Evolutionary conservation across 2,797 vertebrate species (phyloP).

Genomic region (Ara ararauna): DNA sequence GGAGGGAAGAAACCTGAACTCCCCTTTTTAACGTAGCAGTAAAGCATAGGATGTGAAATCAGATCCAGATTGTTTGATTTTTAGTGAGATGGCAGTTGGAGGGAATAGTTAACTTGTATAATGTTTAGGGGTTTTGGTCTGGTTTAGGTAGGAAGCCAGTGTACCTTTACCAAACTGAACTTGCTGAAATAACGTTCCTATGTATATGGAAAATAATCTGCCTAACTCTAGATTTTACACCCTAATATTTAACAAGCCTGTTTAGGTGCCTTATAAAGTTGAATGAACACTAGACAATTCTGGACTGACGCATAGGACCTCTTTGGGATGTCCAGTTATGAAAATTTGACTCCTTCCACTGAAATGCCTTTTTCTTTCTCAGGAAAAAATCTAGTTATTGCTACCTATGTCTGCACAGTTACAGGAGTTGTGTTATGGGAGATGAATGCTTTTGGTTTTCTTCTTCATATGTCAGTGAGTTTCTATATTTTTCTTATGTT

Average conservation of each 20-base stretch:
- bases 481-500: not conserved
- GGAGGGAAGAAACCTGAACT: not conserved
- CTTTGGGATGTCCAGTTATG: not conserved
- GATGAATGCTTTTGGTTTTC: not conserved
- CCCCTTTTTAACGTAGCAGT: not conserved
- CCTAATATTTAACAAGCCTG: not conserved
- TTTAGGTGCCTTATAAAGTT: not conserved
- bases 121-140: not conserved
- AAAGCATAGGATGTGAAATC: not conserved
- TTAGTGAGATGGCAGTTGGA: not conserved
- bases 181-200: not conserved
- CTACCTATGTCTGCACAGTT: not conserved
- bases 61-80: not conserved
- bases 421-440: not conserved
- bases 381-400: not conserved
- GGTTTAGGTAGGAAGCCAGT: not conserved
- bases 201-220: not conserved
- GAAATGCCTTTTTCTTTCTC: not conserved
- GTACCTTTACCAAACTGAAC: not conserved
- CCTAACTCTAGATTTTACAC: not conserved
- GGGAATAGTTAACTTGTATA: not conserved
- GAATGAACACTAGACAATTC: not conserved
- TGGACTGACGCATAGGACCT: not conserved
- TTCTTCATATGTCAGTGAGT: not conserved
- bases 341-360: not conserved